These are phyloP conservation scores for Neocrepidodera transversa DNA, from an alignment of 2,888 invertebrate genomes.

Conservation along the genomic window DNA sequence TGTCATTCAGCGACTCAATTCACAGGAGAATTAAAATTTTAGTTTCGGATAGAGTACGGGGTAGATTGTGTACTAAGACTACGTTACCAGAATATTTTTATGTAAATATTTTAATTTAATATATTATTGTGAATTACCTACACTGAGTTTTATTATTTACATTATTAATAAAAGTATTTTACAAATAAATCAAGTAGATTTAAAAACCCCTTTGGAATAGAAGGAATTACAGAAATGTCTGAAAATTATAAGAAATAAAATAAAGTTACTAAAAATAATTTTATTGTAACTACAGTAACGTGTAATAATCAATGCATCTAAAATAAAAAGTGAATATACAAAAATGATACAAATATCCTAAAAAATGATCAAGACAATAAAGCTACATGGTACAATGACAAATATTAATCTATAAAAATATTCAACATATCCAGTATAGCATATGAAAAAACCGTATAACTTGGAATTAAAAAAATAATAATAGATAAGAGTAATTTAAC, in stretches of 20 bases:
- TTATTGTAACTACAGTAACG: neutral
- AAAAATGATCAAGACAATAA: neutral
- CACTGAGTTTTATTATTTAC: conserved; percentile 4
- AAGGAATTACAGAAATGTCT: no score
- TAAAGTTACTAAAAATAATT: neutral
- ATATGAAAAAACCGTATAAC: neutral
- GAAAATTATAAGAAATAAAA: no score
- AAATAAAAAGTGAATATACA: neutral
- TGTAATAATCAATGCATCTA: neutral
- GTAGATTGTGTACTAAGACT: conserved; percentile 20
- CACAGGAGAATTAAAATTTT: neutral
- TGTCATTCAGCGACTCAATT: conserved; percentile 27
- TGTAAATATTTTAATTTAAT: conserved; percentile 33
- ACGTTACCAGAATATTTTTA: conserved; percentile 31
- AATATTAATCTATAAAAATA: neutral
- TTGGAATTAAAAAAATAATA: neutral
- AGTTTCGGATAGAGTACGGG: neutral
- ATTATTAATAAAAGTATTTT: no score
- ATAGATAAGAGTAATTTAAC: conserved; percentile 59
- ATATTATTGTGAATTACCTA: conserved; percentile 25
- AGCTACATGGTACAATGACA: neutral
- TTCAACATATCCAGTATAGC: neutral
- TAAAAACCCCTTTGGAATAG: no score
- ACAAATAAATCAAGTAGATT: no score
- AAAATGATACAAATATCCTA: neutral